Evolutionary conservation across 2,113 vertebrate species (phyloP).

Genomic region (Cyprinodon brontotheroides): DNA sequence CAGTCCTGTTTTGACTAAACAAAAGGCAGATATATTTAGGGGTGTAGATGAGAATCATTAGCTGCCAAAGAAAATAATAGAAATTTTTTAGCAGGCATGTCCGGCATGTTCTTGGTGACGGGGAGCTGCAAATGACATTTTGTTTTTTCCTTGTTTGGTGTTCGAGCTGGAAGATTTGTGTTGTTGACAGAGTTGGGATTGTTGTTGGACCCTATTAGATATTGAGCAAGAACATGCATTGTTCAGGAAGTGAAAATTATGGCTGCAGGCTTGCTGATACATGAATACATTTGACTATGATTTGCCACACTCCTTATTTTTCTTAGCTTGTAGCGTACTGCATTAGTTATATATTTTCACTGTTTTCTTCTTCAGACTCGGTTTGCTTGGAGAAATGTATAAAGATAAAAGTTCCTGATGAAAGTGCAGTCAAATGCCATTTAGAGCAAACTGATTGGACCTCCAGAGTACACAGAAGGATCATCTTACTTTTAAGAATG

Average conservation of each 20-base stretch:
- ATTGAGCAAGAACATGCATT: neutral
- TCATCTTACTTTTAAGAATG: conserved; percentile 62
- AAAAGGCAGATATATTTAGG: conserved; percentile 52
- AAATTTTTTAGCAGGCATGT: conserved; percentile 53
- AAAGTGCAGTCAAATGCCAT: conserved; percentile 35
- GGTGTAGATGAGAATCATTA: conserved; percentile 66
- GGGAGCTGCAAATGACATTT: conserved; percentile 30
- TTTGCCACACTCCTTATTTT: conserved; percentile 16
- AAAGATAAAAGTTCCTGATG: neutral
- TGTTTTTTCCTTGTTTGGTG: conserved; percentile 41
- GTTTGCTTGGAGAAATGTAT: neutral
- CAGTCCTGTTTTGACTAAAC: conserved; percentile 37
- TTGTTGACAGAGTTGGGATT: neutral
- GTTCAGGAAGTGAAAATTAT: neutral
- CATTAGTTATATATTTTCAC: conserved; percentile 4
- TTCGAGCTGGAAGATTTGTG: neutral
- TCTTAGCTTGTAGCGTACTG: conserved; percentile 27
- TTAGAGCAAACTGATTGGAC: conserved; percentile 64
- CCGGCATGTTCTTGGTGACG: conserved; percentile 44
- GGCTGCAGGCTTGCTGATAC: neutral
- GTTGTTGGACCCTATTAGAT: neutral
- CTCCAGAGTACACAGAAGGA: conserved; percentile 60
- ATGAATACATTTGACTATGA: neutral
- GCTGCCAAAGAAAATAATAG: conserved; percentile 47
- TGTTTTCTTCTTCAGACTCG: neutral